Conservation (phyloP, 2,113 vertebrate genomes). For the Conger conger region DNA sequence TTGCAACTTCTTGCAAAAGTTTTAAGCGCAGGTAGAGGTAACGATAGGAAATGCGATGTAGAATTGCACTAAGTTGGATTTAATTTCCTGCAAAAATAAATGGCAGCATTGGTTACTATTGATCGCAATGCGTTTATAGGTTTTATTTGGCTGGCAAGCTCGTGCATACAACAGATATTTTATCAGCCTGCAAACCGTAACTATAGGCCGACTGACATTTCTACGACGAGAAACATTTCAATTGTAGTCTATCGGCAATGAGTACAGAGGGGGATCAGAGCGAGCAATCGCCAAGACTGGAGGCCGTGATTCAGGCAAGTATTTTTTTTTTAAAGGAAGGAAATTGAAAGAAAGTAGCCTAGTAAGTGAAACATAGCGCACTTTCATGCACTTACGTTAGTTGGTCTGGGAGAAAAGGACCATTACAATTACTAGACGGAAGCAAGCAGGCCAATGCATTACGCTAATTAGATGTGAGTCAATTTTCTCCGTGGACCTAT, state of each 20-base stretch:
- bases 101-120: background rate
- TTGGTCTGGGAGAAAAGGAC: background rate
- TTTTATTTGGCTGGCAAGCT: background rate
- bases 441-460: background rate
- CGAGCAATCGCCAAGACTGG: slow-evolving; percentile 52
- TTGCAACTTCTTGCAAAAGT: slow-evolving; percentile 21
- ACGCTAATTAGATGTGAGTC: background rate
- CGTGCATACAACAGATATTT: background rate
- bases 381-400: background rate
- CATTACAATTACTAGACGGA: background rate
- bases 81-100: background rate
- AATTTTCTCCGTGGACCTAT: background rate
- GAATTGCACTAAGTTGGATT: background rate
- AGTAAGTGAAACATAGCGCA: background rate
- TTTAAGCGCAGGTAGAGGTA: slow-evolving; percentile 4
- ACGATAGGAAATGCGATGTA: background rate
- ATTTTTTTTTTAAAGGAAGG: slow-evolving; percentile 14
- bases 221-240: background rate
- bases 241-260: slow-evolving; percentile 43
- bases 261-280: slow-evolving; percentile 44
- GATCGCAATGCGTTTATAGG: background rate
- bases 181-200: background rate
- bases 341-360: background rate
- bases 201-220: background rate
- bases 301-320: slow-evolving; percentile 70